Conservation (phyloP, 2,797 vertebrate species). For the Acipenser oxyrinchus region DNA sequence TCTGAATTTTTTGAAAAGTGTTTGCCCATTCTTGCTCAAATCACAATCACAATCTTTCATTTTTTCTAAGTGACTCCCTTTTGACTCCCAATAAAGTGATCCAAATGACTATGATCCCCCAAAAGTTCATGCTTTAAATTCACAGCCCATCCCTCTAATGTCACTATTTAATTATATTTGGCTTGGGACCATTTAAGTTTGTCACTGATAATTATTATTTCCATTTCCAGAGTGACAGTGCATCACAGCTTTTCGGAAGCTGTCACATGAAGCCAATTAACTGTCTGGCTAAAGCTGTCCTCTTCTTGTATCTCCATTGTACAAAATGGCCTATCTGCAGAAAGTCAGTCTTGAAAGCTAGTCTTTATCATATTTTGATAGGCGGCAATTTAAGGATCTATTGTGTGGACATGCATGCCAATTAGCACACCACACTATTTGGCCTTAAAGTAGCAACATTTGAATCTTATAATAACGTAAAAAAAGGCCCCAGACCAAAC, state of each 20-base stretch:
- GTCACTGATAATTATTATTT: constrained; percentile 1
- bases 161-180: too few relatives aligned
- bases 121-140: too few relatives aligned
- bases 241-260: background rate
- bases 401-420: background rate
- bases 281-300: background rate
- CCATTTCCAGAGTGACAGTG: background rate
- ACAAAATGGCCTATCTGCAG: background rate
- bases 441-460: background rate
- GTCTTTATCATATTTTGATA: background rate
- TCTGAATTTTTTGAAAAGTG: too few relatives aligned
- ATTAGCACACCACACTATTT: background rate
- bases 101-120: too few relatives aligned
- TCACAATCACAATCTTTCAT: too few relatives aligned
- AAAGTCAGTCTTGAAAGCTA: background rate
- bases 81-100: too few relatives aligned
- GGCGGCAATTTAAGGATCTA: background rate
- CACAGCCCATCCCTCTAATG: too few relatives aligned
- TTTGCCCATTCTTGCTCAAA: too few relatives aligned
- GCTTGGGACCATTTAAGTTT: background rate
- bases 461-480: too few relatives aligned
- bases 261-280: background rate
- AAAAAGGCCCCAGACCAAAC: too few relatives aligned
- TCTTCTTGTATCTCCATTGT: background rate
- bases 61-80: too few relatives aligned